phyloP scores from a whole-genome alignment of 2,113 vertebrate species.

The Hyaena hyaena region DNA sequence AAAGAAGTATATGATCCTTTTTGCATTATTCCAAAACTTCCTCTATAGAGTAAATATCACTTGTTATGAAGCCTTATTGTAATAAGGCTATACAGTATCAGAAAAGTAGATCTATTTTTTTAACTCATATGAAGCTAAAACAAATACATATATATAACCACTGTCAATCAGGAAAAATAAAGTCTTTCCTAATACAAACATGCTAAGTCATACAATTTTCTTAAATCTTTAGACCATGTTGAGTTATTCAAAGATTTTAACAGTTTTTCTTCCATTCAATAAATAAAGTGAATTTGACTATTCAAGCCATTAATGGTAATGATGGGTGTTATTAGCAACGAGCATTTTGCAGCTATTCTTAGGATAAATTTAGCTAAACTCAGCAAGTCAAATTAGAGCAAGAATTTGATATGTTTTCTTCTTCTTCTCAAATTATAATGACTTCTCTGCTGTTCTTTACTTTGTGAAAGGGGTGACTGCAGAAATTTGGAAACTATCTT shows the following conservation, averaged over 20 bases:
- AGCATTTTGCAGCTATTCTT: slow-evolving; percentile 54
- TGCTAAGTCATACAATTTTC: slow-evolving; percentile 25
- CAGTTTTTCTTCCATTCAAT: slow-evolving; percentile 54
- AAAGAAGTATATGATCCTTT: slow-evolving; percentile 44
- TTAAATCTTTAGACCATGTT: slow-evolving; percentile 41
- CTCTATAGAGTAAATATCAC: background rate
- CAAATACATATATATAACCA: background rate
- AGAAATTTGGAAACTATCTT: slow-evolving; percentile 32
- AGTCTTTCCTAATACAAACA: slow-evolving; percentile 45
- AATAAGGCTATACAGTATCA: background rate
- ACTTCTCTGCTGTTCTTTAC: slow-evolving; percentile 45
- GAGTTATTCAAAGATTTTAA: slow-evolving; percentile 55
- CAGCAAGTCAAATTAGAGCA: slow-evolving; percentile 62
- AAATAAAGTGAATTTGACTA: slow-evolving; percentile 66
- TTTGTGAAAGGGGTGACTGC: background rate
- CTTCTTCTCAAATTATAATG: background rate
- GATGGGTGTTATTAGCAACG: slow-evolving; percentile 38
- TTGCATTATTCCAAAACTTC: background rate
- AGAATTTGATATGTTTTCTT: slow-evolving; percentile 60
- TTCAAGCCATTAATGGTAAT: slow-evolving; percentile 53
- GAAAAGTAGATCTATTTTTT: background rate
- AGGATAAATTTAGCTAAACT: slow-evolving; percentile 66
- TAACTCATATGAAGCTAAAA: background rate
- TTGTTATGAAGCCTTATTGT: slow-evolving; percentile 31
- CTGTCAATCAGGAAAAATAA: slow-evolving; percentile 33